Conservation (phyloP, 2,888 invertebrate genomes). For the Acanthococcus lagerstroemiae region DNA sequence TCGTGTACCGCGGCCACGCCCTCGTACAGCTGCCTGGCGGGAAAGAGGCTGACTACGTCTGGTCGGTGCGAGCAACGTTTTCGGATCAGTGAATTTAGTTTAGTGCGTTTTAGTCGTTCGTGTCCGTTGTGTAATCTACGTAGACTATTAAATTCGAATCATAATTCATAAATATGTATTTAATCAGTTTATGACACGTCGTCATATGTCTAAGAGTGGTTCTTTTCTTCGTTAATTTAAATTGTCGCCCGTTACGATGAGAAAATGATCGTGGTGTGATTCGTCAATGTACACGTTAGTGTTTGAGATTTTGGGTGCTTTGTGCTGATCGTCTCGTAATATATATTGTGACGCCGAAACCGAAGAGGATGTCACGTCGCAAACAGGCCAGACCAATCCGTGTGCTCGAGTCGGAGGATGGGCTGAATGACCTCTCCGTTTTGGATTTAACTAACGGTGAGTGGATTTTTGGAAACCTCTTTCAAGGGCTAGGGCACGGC, state of each 20-base stretch:
- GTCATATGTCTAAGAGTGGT: no score
- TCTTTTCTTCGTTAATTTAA: no score
- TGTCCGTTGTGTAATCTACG: no score
- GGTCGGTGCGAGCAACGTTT: neutral
- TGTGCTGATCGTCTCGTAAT: neutral
- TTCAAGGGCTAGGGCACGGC: no score
- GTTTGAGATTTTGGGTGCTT: neutral
- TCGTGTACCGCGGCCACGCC: neutral
- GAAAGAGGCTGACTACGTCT: neutral
- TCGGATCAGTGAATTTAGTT: neutral
- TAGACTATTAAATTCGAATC: no score
- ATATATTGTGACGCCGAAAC: neutral
- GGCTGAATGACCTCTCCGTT: conserved; percentile 29
- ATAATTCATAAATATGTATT: no score
- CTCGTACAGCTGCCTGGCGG: neutral
- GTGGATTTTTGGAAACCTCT: no score
- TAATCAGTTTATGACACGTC: no score
- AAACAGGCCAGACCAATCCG: conserved; percentile 49
- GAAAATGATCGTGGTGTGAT: neutral
- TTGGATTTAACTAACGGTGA: conserved; percentile 16
- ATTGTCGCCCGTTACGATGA: no score
- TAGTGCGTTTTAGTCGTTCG: neutral
- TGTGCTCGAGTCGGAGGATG: conserved; percentile 46
- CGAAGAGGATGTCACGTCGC: conserved; percentile 46
- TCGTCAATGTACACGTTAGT: no score